These are phyloP conservation scores for Allochrocebus solatus DNA, from an alignment of 2,797 vertebrate species.

Conservation along the genomic window DNA sequence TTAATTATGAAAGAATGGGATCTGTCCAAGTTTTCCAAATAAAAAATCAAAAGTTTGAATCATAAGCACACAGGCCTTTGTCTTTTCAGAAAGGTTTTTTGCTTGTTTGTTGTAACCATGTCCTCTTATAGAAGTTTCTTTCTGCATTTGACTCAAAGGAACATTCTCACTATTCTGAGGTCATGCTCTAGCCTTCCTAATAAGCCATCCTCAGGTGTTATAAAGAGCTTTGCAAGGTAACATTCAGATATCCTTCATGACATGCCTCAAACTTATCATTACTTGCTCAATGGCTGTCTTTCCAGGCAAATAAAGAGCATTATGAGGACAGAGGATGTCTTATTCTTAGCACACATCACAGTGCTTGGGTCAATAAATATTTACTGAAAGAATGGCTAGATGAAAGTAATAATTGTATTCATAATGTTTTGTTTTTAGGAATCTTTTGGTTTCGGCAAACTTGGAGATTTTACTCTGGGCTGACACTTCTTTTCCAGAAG, in stretches of 20 bases:
- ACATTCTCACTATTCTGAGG: neutral
- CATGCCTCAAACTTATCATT: neutral
- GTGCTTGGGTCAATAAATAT: neutral
- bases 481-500: neutral
- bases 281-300: neutral
- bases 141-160: neutral
- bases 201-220: neutral
- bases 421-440: neutral
- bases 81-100: neutral
- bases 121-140: neutral
- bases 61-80: neutral
- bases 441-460: neutral
- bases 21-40: neutral
- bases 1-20: neutral
- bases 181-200: neutral
- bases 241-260: neutral
- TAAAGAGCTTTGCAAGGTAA: neutral
- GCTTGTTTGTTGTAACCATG: neutral
- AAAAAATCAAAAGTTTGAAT: conserved; percentile 1
- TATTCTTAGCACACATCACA: neutral
- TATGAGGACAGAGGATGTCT: neutral
- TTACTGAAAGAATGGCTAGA: neutral
- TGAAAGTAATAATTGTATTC: neutral
- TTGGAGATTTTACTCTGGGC: neutral
- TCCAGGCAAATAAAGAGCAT: neutral